Base-by-base conservation (phyloP, 1,140 invertebrate genomes). In the Drosophila ironensis region DNA sequence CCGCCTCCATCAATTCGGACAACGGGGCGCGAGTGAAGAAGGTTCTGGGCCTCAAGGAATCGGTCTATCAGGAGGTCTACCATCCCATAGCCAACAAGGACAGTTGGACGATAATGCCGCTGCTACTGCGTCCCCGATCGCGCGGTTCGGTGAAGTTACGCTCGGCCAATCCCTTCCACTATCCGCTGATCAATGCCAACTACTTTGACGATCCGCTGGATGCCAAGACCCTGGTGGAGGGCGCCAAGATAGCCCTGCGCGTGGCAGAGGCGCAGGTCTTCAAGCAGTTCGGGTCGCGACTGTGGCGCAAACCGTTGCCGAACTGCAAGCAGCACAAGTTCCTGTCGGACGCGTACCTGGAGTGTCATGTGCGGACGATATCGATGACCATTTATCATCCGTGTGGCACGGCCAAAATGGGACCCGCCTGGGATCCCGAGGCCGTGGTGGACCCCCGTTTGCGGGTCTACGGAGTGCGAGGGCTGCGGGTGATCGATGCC, bases 351-450 rank as follows among this genome's bases (percentile, higher is more conserved):
- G 92, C 92, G 2, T 97, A 97, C 74, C 94, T 96, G 91, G 96
- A 96, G 76, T 97, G 96, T 81, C 94, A 96, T 75, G 95, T 96
- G 7, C 91, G 96, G 14, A 95, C 95, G 14, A 94, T 96, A 38
- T 94, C 95, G 0, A 95, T 96, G 94, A 97, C 96, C 2, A 95
- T 97, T 56, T 97, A 97, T 82, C 95, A 96, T 91, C 95, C 95
- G 0, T 93, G 94, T 12, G 95, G 95, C 6, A 96, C 95, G 0
- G 93, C 93, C 14, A 95, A 95, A 89, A 97, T 98, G 96, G 96
- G 97, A 6, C 94, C 95, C 0, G 71, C 91, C 1, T 92, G 91
- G 73, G 96, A 97, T 88, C 90, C 91, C 0, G 92, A 93, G 3
- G 95, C 96, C 0, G 96, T 98, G 0, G 96, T 97, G 0, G 96